Base-by-base conservation (phyloP, 2,797 vertebrate genomes). In the Enteromius fasciolatus region DNA sequence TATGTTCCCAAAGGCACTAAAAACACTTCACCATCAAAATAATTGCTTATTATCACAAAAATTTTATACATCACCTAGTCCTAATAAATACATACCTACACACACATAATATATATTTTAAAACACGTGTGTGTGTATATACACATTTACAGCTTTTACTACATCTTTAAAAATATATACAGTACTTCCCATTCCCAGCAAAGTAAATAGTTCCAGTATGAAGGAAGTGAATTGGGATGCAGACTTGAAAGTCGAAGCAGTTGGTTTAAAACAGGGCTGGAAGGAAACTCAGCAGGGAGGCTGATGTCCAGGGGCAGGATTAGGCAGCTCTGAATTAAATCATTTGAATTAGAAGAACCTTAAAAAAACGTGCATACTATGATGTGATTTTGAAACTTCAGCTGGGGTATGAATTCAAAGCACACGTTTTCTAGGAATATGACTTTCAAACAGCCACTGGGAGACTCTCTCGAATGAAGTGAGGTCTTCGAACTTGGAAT, bases 261-360 rank as follows among this genome's bases (percentile, higher is more conserved):
- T 18, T 10, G n/a, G 33, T 46, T 76, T 17, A 68, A 23, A 77
- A 33, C 36, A 48, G 11, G n/a, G 46, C 50, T 57, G 41, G 23
- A 48, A 64, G 57, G 5, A 77, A 77, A 46, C 59, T 31, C 75
- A 48, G 41, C 75, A 64, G 75, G 59, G 59, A 77, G 41, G 75
- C 10, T 20, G 75, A 77, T 61, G 25, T 64, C 75, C 75, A 64
- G 75, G 39, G 23, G 75, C 75, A 61, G 57, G 57, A 76, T 76
- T 76, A 7, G 54, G 23, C 57, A 64, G 75, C 57, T 77, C 57
- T 15, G 59, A 77, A 63, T 64, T 77, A 20, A 77, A 77, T 48
- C 25, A 77, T 77, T 28, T 25, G 36, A 76, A 76, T 41, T 20
- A 63, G 57, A 76, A 63, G n/a, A 61, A 59, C 52, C 52, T 61